A percentile compares a stretch with the other conserved stretches of the same genome.
These are phyloP conservation scores for Epizoanthus scotinus DNA, from an alignment of 92 coral and sea anemone genomes.

Conservation along the genomic window DNA sequence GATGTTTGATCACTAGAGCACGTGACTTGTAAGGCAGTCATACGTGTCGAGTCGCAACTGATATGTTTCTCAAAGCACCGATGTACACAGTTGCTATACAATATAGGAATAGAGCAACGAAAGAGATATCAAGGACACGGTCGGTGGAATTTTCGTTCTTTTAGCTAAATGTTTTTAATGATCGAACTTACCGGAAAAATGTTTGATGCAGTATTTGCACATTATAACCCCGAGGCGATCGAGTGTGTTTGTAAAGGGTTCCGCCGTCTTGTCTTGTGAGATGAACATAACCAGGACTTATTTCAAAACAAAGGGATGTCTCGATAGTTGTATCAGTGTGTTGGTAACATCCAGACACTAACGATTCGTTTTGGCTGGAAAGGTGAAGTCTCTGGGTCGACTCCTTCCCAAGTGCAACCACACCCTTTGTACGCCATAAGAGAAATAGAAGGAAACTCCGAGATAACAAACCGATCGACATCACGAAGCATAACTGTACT, in stretches of 20 bases:
- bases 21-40: too few relatives aligned
- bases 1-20: too few relatives aligned
- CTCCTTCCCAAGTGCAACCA: too few relatives aligned
- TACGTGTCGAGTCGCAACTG: too few relatives aligned
- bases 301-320: conserved; percentile 9
- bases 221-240: neutral
- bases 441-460: too few relatives aligned
- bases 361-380: neutral
- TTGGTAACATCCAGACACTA: conserved; percentile 13
- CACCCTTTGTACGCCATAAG: too few relatives aligned
- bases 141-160: neutral
- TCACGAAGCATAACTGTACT: too few relatives aligned
- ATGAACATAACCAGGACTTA: neutral
- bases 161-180: neutral
- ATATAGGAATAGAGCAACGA: neutral
- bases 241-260: neutral
- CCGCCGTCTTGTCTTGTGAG: neutral
- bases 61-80: too few relatives aligned
- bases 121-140: neutral
- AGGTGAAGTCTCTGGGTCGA: neutral
- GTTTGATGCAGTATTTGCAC: neutral
- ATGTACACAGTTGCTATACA: too few relatives aligned
- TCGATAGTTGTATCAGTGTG: neutral
- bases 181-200: conserved; percentile 2
- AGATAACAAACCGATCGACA: too few relatives aligned